Conservation (phyloP, 1,140 invertebrate species). For the Macrocentrus cingulum region DNA sequence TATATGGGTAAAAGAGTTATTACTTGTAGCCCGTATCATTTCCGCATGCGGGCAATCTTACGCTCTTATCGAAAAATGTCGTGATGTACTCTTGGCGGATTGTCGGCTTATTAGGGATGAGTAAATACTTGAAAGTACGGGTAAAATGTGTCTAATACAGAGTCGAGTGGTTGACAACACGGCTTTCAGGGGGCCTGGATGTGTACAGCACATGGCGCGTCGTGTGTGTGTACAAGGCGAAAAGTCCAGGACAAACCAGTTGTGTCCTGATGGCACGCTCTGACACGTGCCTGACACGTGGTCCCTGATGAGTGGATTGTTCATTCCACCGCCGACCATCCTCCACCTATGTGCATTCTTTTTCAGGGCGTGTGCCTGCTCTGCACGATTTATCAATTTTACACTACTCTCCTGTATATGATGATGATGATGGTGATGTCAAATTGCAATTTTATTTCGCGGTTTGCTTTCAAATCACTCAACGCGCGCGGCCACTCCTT, state of each 20-base stretch:
- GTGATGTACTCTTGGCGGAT: not conserved
- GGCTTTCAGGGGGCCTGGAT: no score
- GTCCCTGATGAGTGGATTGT: slow-evolving; percentile 51
- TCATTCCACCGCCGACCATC: slow-evolving; percentile 48
- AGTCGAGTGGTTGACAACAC: no score
- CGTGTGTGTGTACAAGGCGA: slow-evolving; percentile 29
- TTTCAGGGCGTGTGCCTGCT: slow-evolving; percentile 18
- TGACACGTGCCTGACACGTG: slow-evolving; percentile 55
- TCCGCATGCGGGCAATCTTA: no score
- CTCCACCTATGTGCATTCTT: slow-evolving; percentile 12
- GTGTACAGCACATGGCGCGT: no score
- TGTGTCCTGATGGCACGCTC: slow-evolving; percentile 50
- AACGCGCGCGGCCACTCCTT: slow-evolving; percentile 35
- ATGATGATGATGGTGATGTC: no score
- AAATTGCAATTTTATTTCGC: no score
- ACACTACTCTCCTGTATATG: not conserved
- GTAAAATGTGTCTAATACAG: no score
- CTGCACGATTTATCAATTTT: slow-evolving; percentile 8
- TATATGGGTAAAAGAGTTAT: no score
- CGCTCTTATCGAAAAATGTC: not conserved
- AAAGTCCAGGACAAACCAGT: slow-evolving; percentile 48
- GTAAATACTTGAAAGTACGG: no score
- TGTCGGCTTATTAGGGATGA: no score
- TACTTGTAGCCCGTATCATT: no score
- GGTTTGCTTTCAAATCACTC: no score